Base-by-base conservation (phyloP, 2,113 vertebrate genomes). In the Campylorhamphus procurvoides region DNA sequence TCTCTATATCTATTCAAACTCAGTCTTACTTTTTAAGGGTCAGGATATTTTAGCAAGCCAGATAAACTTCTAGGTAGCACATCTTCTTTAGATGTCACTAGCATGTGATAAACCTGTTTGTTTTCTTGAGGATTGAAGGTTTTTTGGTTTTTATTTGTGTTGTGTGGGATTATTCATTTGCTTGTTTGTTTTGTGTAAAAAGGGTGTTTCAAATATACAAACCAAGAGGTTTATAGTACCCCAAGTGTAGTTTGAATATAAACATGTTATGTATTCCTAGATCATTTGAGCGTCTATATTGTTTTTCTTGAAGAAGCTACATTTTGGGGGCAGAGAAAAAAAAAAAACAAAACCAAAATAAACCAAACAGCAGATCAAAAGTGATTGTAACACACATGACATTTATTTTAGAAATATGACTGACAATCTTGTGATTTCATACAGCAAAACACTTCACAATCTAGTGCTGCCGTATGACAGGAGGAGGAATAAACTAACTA, bases 301-400 rank as follows among this genome's bases (percentile, higher is more conserved):
- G 4, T 7, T 79, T 84, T 47, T 35, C 8, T 71, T 59, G 47
- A 42, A 73, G 18, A 40, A 40, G 7, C 5, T 58, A 3, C 2
- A n/a, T 47, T 74, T 76, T 42, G 0, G 1, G 12, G 5, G 1
- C 17, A 20, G 5, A 14, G 13, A 6, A 9, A 66, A 62, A 55
- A 56, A 42, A n/a, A 27, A 14, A 49, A 49, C 46, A 46, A 46
- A 46, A 46, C 37, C 37, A 46, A 18, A 47, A 47, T 18, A 35
- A 29, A 23, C 2, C 9, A 59, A 18, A 1, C 0, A 64, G 3
- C 11, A 33, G 10, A 33, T 17, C 76, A 22, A 44, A 89, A 83
- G 14, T 53, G 12, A 20, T 49, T 60, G 12, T 37, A 69, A 39
- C 12, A 72, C 14, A 33, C 1, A 29, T 44, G 25, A 23, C 7